Conservation (phyloP, 2,113 vertebrate species). For the Eulemur macaco region DNA sequence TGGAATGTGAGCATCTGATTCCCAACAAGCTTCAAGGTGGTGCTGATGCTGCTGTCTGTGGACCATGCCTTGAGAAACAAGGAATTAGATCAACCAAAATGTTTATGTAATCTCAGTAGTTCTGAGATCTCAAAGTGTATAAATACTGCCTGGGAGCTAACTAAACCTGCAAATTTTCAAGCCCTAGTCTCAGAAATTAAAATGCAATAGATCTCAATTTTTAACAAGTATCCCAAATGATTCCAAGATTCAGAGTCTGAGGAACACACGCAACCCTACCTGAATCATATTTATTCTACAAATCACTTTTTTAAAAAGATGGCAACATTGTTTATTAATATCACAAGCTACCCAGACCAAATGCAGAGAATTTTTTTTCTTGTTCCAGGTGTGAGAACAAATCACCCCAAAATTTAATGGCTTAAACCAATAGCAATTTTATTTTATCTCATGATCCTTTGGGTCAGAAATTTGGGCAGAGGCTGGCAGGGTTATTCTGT, state of each 20-base stretch:
- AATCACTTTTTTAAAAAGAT: background rate
- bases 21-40: background rate
- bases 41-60: background rate
- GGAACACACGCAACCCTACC: background rate
- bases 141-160: background rate
- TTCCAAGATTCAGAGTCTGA: background rate
- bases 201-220: background rate
- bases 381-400: background rate
- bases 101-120: background rate
- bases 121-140: background rate
- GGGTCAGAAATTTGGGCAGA: background rate
- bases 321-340: background rate
- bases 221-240: background rate
- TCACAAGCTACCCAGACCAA: background rate
- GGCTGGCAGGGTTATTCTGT: background rate
- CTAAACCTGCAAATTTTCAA: background rate
- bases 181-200: slow-evolving; percentile 21
- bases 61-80: background rate
- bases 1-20: background rate
- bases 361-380: background rate
- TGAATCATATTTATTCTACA: background rate
- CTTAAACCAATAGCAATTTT: background rate
- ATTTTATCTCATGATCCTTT: background rate
- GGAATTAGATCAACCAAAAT: background rate
- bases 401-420: background rate